These are phyloP conservation scores for Bombus picipes DNA, from an alignment of 1,140 invertebrate genomes.

Conservation along the genomic window DNA sequence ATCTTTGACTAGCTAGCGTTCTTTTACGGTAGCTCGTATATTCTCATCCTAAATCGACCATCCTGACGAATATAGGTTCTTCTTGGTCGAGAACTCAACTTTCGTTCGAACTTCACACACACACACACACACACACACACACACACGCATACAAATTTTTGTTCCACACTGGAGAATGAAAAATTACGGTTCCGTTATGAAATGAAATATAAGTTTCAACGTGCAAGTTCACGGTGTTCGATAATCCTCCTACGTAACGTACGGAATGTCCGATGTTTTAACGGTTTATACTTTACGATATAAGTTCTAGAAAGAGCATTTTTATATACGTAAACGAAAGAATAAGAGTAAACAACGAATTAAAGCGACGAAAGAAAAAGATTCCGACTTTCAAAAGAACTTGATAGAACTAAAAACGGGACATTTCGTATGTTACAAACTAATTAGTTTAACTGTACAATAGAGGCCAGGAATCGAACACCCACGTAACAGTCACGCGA, in stretches of 20 bases:
- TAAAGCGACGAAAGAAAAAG: too few relatives aligned
- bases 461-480: neutral
- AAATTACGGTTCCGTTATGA: neutral
- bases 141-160: neutral
- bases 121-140: neutral
- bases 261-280: neutral
- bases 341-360: too few relatives aligned
- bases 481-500: too few relatives aligned
- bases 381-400: too few relatives aligned
- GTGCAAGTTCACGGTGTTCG: neutral
- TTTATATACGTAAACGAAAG: too few relatives aligned
- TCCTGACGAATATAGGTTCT: neutral
- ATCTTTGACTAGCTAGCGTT: neutral
- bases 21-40: neutral
- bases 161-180: neutral
- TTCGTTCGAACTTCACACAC: neutral
- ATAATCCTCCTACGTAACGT: neutral
- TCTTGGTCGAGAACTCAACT: neutral
- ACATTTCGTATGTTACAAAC: neutral
- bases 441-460: neutral
- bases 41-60: neutral
- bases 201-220: neutral
- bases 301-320: too few relatives aligned
- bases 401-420: neutral
- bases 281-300: too few relatives aligned